A percentile compares a stretch with the other conserved stretches of the same genome.
Evolutionary conservation across 2,888 invertebrate genomes (phyloP).

Genomic region (Schrankia costaestrigalis): DNA sequence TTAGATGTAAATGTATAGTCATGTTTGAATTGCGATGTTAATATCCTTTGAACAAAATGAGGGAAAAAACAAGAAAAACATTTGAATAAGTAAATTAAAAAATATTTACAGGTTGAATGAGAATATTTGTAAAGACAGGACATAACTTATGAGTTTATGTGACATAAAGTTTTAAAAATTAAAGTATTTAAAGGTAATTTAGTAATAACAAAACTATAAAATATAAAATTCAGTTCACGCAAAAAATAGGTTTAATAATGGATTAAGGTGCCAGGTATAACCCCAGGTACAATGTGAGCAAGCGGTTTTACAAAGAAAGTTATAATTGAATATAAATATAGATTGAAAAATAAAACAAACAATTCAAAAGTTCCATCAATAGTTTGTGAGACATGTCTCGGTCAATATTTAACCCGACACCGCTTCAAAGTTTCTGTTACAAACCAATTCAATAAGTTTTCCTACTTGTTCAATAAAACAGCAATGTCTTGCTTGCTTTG

Average conservation of each 20-base stretch:
- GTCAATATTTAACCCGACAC: slow-evolving; percentile 49
- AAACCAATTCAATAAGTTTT: slow-evolving; percentile 56
- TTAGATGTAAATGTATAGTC: too few relatives aligned
- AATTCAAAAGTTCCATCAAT: slow-evolving; percentile 23
- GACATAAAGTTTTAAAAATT: too few relatives aligned
- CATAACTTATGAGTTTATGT: too few relatives aligned
- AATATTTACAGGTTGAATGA: too few relatives aligned
- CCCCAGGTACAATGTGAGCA: too few relatives aligned
- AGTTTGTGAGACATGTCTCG: slow-evolving; percentile 28
- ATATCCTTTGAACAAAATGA: neutral
- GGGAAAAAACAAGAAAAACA: neutral
- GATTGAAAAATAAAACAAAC: slow-evolving; percentile 20
- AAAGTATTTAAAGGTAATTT: too few relatives aligned
- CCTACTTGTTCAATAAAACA: slow-evolving; percentile 57
- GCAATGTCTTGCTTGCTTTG: slow-evolving; percentile 50
- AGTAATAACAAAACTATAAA: too few relatives aligned
- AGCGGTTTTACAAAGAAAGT: too few relatives aligned
- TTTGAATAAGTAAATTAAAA: neutral
- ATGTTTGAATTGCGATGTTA: slow-evolving; percentile 24
- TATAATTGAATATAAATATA: slow-evolving; percentile 11
- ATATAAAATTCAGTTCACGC: too few relatives aligned
- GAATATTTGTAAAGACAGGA: too few relatives aligned
- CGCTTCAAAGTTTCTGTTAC: slow-evolving; percentile 47
- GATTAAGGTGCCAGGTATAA: too few relatives aligned
- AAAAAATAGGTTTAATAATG: too few relatives aligned